These are phyloP conservation scores for Dilophus febrilis DNA, from an alignment of 2,888 invertebrate genomes.

Conservation along the genomic window DNA sequence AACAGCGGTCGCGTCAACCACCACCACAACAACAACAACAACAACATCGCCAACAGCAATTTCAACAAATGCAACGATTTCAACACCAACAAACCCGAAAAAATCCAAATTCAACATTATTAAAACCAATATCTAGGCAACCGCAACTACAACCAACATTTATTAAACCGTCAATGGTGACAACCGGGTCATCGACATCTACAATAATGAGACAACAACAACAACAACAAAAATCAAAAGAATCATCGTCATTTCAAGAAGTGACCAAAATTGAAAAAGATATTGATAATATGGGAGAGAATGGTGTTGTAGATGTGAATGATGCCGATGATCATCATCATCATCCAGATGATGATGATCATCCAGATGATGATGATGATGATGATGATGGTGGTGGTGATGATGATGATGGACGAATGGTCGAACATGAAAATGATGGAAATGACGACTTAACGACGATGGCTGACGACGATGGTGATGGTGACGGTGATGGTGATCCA, in stretches of 20 bases:
- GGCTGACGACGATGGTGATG: background rate
- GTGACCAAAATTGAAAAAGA: background rate
- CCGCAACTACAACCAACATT: too few species aligned
- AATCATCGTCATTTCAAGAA: too few species aligned
- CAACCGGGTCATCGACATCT: too few species aligned
- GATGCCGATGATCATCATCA: background rate
- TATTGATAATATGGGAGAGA: background rate
- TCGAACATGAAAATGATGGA: background rate
- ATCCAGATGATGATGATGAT: background rate
- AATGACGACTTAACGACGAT: background rate
- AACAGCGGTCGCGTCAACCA: background rate
- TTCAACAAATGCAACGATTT: too few species aligned
- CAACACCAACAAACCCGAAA: too few species aligned
- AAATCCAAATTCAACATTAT: too few species aligned
- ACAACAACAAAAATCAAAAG: too few species aligned
- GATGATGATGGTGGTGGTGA: background rate
- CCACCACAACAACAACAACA: too few species aligned
- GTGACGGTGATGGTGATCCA: background rate
- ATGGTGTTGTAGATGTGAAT: background rate
- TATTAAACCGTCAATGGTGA: too few species aligned
- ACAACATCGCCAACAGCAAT: too few species aligned
- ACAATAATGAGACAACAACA: too few species aligned
- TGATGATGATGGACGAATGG: background rate
- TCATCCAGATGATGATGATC: background rate
- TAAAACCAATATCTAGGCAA: too few species aligned